Conservation (phyloP, 2,797 vertebrate species). For the Zalophus californianus region DNA sequence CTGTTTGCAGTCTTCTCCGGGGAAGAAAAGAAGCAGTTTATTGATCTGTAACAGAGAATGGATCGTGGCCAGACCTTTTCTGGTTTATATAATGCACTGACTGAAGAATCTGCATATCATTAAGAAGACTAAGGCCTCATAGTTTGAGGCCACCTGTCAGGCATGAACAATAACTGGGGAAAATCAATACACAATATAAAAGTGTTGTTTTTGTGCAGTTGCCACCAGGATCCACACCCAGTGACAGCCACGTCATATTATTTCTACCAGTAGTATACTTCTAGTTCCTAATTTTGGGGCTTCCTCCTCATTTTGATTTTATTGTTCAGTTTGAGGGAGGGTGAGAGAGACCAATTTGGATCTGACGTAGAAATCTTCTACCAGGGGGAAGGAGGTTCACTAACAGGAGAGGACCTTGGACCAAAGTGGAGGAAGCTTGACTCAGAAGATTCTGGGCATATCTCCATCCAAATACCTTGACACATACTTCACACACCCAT, state of each 20-base stretch:
- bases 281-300: conserved; percentile 15
- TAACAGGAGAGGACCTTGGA: conserved; percentile 33
- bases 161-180: background rate
- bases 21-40: conserved; percentile 56
- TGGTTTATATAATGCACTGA: background rate
- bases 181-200: background rate
- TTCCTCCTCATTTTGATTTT: conserved; percentile 47
- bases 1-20: conserved; percentile 12
- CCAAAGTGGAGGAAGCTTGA: conserved; percentile 60
- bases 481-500: conserved; percentile 73
- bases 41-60: conserved; percentile 67
- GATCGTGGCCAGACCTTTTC: conserved; percentile 68
- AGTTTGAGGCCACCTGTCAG: conserved; percentile 47
- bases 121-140: conserved; percentile 46
- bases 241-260: background rate
- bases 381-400: background rate
- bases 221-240: background rate
- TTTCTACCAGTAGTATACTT: conserved; percentile 4
- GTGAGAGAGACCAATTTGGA: background rate
- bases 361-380: conserved; percentile 44
- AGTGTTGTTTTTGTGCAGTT: background rate
- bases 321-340: background rate
- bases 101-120: conserved; percentile 28
- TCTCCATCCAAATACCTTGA: conserved; percentile 82
- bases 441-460: conserved; percentile 78